phyloP scores from a whole-genome alignment of 2,797 vertebrate genomes.

The Pristis pectinata region DNA sequence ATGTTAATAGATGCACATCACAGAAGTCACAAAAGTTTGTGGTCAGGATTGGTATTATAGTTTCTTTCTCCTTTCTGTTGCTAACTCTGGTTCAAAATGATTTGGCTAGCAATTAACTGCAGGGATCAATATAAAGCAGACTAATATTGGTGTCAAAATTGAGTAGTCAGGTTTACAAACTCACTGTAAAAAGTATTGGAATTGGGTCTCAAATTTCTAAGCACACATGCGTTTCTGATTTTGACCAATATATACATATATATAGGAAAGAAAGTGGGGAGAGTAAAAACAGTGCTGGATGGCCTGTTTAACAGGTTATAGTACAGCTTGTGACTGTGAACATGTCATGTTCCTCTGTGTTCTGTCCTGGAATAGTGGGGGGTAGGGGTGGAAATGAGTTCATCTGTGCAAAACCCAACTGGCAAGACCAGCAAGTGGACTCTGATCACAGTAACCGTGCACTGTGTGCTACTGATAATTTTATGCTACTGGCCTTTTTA shows the following conservation, averaged over 20 bases:
- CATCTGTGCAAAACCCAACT: neutral
- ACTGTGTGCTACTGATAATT: conserved; percentile 32
- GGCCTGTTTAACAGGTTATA: neutral
- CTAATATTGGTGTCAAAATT: neutral
- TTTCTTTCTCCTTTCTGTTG: neutral
- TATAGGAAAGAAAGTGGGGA: neutral
- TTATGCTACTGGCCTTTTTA: conserved; percentile 16
- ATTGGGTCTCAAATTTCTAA: neutral
- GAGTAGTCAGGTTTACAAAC: neutral
- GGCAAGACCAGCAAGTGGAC: neutral
- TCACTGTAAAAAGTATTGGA: neutral
- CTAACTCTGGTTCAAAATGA: neutral
- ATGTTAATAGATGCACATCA: neutral
- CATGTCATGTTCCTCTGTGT: neutral
- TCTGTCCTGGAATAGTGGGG: neutral
- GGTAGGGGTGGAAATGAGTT: neutral
- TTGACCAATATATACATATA: neutral
- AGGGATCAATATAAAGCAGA: neutral
- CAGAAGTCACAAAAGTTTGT: neutral
- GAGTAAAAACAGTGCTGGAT: neutral
- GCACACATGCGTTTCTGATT: neutral
- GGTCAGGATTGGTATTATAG: neutral
- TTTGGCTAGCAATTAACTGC: neutral
- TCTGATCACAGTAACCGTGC: neutral
- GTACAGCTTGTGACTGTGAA: too few relatives aligned